Evolutionary conservation across 2,888 invertebrate species (phyloP).

Genomic region (Blomia tropicalis): DNA sequence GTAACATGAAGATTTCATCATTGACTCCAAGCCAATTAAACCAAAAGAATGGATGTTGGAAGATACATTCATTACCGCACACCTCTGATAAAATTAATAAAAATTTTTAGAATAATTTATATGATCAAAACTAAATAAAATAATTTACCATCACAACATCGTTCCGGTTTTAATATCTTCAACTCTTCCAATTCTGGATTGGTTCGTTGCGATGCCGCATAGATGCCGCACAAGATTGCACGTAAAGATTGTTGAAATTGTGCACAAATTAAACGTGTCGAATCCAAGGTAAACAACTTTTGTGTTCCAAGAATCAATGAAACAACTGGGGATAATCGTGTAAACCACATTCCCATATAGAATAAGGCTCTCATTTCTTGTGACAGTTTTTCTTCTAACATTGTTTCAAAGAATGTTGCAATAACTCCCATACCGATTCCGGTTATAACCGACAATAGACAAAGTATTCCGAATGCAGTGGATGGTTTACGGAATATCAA

Average conservation of each 20-base stretch:
- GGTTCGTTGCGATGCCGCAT: conserved; percentile 19
- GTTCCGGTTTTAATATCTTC: conserved; percentile 24
- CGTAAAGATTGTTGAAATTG: conserved; percentile 20
- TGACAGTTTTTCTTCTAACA: conserved; percentile 12
- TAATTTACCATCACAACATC: conserved; percentile 23
- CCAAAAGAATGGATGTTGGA: conserved; percentile 24
- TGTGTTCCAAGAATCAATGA: conserved; percentile 9
- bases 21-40: conserved; percentile 23
- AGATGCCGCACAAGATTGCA: conserved; percentile 21
- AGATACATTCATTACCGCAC: conserved; percentile 23
- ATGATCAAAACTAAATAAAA: background rate
- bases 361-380: conserved; percentile 13
- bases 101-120: background rate
- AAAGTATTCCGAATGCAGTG: conserved; percentile 23
- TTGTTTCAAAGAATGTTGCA: conserved; percentile 11
- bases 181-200: conserved; percentile 23
- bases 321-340: conserved; percentile 8
- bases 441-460: conserved; percentile 2
- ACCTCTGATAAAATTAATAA: conserved; percentile 15
- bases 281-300: conserved; percentile 22
- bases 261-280: conserved; percentile 22
- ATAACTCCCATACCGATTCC: conserved; percentile 12
- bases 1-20: conserved; percentile 20
- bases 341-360: conserved; percentile 20
- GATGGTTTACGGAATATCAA: conserved; percentile 27